These are phyloP conservation scores for Pelobates cultripes DNA, from an alignment of 2,797 vertebrate genomes.

Conservation along the genomic window DNA sequence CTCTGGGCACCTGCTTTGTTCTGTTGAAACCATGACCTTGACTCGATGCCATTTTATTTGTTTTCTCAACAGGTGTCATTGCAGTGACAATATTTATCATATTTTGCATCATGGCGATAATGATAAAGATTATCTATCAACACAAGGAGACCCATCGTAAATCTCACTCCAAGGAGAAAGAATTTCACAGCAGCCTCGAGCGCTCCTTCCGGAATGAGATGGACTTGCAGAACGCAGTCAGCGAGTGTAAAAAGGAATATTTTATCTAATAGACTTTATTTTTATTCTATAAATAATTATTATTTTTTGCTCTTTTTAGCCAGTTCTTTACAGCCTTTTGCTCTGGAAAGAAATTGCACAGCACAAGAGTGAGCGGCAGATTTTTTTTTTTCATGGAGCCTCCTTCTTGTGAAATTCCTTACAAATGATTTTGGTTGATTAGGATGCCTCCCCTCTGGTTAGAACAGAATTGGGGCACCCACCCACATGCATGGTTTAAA, in stretches of 20 bases:
- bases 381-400: constrained; percentile 48
- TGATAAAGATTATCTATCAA: constrained; percentile 88
- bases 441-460: constrained; percentile 51
- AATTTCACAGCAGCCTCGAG: constrained; percentile 82
- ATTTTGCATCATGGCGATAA: constrained; percentile 84
- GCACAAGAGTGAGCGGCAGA: constrained; percentile 61
- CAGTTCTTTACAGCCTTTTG: constrained; percentile 34
- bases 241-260: constrained; percentile 92
- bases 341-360: constrained; percentile 57
- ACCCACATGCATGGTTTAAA: constrained; percentile 48
- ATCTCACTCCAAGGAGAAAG: constrained; percentile 80
- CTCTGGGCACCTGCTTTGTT: neutral
- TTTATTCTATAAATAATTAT: constrained; percentile 13
- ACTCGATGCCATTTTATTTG: neutral
- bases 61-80: constrained; percentile 81
- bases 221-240: constrained; percentile 88
- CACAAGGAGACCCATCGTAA: constrained; percentile 80
- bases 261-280: constrained; percentile 84
- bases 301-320: constrained; percentile 47
- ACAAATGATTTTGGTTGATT: constrained; percentile 52
- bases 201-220: constrained; percentile 78
- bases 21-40: neutral
- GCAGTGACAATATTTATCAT: constrained; percentile 91
- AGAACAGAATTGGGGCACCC: constrained; percentile 54
- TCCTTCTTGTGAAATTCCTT: constrained; percentile 58